Percentiles rank a stretch among this genome's conserved stretches.
Conservation (phyloP, 1,140 invertebrate genomes). For the Scaptomyza hsui region DNA sequence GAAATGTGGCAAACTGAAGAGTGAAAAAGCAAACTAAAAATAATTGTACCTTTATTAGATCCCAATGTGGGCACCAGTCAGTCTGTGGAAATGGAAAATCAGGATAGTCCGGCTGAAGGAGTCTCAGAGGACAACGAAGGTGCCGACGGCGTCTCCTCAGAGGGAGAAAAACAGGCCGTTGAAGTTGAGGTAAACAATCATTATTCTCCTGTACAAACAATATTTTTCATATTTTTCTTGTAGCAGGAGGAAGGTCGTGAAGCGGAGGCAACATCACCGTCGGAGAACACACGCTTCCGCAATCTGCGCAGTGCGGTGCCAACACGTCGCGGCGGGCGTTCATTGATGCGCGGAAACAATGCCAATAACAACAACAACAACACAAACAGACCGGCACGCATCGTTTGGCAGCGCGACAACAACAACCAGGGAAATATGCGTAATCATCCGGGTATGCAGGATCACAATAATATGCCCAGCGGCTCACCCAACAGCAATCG, state of each 20-base stretch:
- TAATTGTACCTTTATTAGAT: slow-evolving; percentile 38
- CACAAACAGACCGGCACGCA: slow-evolving; percentile 82
- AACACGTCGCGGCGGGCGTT: slow-evolving; percentile 60
- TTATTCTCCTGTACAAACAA: not conserved
- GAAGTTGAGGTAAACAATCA: slow-evolving; percentile 83
- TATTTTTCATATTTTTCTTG: not conserved
- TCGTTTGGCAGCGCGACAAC: slow-evolving; percentile 83
- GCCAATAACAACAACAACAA: slow-evolving; percentile 41
- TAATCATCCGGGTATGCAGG: slow-evolving; percentile 36
- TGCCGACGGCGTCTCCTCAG: slow-evolving; percentile 85
- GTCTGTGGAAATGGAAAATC: slow-evolving; percentile 72
- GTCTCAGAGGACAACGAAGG: slow-evolving; percentile 82
- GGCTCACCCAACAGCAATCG: slow-evolving; percentile 49
- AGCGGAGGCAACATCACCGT: slow-evolving; percentile 88
- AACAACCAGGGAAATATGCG: slow-evolving; percentile 54
- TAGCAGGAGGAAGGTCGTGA: slow-evolving; percentile 88
- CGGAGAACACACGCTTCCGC: slow-evolving; percentile 81
- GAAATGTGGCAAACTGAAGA: not conserved
- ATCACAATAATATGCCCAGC: slow-evolving; percentile 52
- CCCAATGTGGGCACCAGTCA: slow-evolving; percentile 77
- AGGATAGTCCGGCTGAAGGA: slow-evolving; percentile 62
- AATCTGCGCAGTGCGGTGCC: slow-evolving; percentile 66
- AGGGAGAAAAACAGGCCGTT: slow-evolving; percentile 86
- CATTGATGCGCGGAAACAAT: slow-evolving; percentile 50
- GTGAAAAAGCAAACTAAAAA: not conserved